Evolutionary conservation across 1,140 invertebrate species (phyloP).

Genomic region (Lasaia peninsularis): DNA sequence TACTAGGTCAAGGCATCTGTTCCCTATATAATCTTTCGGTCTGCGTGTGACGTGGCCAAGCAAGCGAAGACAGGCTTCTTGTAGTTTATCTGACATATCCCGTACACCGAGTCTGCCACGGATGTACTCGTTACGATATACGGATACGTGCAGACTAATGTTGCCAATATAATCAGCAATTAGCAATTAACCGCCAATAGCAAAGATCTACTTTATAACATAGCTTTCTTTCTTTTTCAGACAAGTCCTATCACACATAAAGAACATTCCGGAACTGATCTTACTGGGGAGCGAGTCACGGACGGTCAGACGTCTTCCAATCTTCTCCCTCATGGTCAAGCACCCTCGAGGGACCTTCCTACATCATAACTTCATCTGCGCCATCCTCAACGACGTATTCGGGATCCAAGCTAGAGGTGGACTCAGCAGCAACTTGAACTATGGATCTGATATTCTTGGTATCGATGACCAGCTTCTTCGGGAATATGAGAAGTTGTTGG

Average conservation of each 20-base stretch:
- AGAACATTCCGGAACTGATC: constrained; percentile 87
- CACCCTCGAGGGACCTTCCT: constrained; percentile 89
- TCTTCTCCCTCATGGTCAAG: constrained; percentile 92
- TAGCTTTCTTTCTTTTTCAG: constrained; percentile 70
- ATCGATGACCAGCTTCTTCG: constrained; percentile 86
- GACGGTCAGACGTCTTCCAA: constrained; percentile 83
- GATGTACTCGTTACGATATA: too few relatives aligned
- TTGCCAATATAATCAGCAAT: background rate
- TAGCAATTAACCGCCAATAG: too few relatives aligned
- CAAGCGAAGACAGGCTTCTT: too few relatives aligned
- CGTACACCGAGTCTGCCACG: too few relatives aligned
- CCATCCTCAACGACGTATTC: constrained; percentile 93
- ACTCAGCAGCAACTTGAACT: constrained; percentile 81
- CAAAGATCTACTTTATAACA: too few relatives aligned
- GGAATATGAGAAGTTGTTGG: constrained; percentile 86
- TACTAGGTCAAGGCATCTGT: too few relatives aligned
- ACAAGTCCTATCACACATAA: constrained; percentile 85
- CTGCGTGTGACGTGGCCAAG: too few relatives aligned
- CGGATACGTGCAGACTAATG: background rate
- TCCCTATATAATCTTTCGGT: too few relatives aligned
- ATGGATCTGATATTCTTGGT: constrained; percentile 90
- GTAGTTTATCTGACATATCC: too few relatives aligned
- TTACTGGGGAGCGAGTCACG: constrained; percentile 85
- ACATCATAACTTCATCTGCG: constrained; percentile 94
- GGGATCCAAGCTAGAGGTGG: constrained; percentile 93